These are phyloP conservation scores for Musca domestica DNA, from an alignment of 1,140 invertebrate genomes.

Conservation along the genomic window DNA sequence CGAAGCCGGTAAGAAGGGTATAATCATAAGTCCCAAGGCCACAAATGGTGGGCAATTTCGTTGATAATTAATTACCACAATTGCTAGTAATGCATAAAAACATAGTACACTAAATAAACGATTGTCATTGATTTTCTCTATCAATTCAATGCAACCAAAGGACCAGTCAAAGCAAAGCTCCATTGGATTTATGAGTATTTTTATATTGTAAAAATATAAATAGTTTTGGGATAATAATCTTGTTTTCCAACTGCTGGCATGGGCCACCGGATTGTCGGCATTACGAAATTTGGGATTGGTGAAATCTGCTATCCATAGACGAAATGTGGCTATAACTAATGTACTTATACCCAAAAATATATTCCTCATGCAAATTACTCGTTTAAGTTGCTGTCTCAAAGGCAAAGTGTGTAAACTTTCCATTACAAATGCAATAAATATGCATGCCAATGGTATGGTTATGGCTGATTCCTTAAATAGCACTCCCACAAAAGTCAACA, in stretches of 20 bases:
- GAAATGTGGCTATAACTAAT: constrained; percentile 56
- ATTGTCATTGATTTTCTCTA: constrained; percentile 57
- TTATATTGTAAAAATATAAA: constrained; percentile 75
- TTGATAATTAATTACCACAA: constrained; percentile 36
- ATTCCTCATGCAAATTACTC: constrained; percentile 30
- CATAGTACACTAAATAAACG: constrained; percentile 63
- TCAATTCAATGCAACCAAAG: constrained; percentile 81
- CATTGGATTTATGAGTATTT: constrained; percentile 77
- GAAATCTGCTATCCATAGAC: constrained; percentile 78
- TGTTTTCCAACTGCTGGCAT: constrained; percentile 57
- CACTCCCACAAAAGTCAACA: constrained; percentile 67
- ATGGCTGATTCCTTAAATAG: constrained; percentile 93
- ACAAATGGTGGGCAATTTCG: constrained; percentile 57
- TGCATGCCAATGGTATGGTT: constrained; percentile 60
- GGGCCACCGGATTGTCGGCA: constrained; percentile 85
- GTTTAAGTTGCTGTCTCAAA: constrained; percentile 31
- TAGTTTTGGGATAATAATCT: constrained; percentile 80
- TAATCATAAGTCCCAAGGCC: constrained; percentile 67
- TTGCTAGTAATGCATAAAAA: constrained; percentile 60
- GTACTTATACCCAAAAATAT: constrained; percentile 46
- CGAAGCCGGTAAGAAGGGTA: constrained; percentile 89
- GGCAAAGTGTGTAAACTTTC: constrained; percentile 34
- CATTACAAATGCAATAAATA: constrained; percentile 39
- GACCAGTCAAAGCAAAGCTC: constrained; percentile 94
- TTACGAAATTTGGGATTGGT: constrained; percentile 75